These are phyloP conservation scores for Drosophila pegasa DNA, from an alignment of 2,888 invertebrate genomes.

Conservation along the genomic window DNA sequence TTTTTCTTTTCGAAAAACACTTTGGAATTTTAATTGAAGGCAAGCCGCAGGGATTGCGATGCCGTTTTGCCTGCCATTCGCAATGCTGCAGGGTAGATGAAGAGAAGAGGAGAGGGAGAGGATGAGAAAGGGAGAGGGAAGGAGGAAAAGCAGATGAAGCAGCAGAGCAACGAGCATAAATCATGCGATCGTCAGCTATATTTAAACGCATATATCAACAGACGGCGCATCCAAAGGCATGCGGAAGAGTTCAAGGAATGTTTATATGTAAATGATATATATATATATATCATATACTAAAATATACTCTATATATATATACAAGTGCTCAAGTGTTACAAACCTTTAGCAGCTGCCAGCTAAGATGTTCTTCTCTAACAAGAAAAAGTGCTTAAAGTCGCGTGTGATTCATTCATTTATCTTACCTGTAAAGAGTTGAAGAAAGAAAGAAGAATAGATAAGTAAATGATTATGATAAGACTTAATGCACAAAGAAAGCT, in stretches of 20 bases:
- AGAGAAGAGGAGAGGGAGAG: neutral
- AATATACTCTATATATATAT: neutral
- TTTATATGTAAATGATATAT: neutral
- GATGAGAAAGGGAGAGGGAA: neutral
- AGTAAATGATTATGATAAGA: neutral
- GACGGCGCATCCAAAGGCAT: constrained; percentile 24
- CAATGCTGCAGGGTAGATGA: neutral
- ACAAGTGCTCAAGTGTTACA: constrained; percentile 16
- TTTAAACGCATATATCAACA: constrained; percentile 31
- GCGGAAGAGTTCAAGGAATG: constrained; percentile 55
- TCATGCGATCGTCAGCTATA: constrained; percentile 60
- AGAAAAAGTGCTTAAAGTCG: neutral
- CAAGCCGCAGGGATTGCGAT: constrained; percentile 5
- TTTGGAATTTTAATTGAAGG: constrained; percentile 72
- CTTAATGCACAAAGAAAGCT: neutral
- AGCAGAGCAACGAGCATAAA: constrained; percentile 43
- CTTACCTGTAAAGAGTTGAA: constrained; percentile 42
- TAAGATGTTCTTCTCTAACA: neutral
- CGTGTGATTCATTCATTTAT: neutral
- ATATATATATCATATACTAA: neutral
- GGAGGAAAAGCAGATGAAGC: neutral
- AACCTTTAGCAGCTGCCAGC: constrained; percentile 15
- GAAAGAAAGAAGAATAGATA: neutral
- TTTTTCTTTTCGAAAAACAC: constrained; percentile 31
- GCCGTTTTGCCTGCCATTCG: constrained; percentile 12